A percentile compares a stretch with the other conserved stretches of the same genome.
Evolutionary conservation across 1,140 invertebrate genomes (phyloP).

Genomic region (Mylabris phalerata): DNA sequence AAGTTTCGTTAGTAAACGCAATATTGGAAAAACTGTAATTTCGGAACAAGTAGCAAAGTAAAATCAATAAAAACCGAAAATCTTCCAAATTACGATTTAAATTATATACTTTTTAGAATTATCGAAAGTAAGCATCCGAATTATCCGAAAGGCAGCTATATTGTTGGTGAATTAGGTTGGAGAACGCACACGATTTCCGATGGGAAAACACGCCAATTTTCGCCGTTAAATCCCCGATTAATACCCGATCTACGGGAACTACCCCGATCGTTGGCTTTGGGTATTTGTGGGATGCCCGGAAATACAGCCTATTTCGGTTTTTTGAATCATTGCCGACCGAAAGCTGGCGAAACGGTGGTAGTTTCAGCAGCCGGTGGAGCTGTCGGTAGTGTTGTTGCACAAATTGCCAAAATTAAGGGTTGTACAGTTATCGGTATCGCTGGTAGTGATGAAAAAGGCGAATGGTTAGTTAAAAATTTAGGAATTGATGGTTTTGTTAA

Average conservation of each 20-base stretch:
- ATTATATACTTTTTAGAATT: constrained; percentile 1
- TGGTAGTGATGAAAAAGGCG: constrained; percentile 59
- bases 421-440: constrained; percentile 63
- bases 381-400: constrained; percentile 63
- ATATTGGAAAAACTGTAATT: constrained; percentile 39
- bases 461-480: constrained; percentile 55
- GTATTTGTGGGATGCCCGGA: constrained; percentile 52
- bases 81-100: too few relatives aligned
- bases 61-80: constrained; percentile 7
- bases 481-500: constrained; percentile 62
- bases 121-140: constrained; percentile 33
- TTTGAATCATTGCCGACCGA: constrained; percentile 54
- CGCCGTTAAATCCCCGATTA: neutral
- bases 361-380: constrained; percentile 62
- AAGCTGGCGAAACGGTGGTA: constrained; percentile 56
- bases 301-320: constrained; percentile 67
- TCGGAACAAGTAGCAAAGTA: constrained; percentile 51
- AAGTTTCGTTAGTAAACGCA: constrained; percentile 44
- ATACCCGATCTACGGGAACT: neutral
- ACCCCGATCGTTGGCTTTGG: constrained; percentile 43
- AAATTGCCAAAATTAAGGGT: constrained; percentile 62
- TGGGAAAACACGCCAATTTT: neutral
- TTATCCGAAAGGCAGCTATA: constrained; percentile 43
- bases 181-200: constrained; percentile 46
- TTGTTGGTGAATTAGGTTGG: constrained; percentile 49